A percentile compares a stretch with the other conserved stretches of the same genome.
These are phyloP conservation scores for Nephrocerus scutellatus DNA, from an alignment of 2,888 invertebrate species.

Conservation along the genomic window DNA sequence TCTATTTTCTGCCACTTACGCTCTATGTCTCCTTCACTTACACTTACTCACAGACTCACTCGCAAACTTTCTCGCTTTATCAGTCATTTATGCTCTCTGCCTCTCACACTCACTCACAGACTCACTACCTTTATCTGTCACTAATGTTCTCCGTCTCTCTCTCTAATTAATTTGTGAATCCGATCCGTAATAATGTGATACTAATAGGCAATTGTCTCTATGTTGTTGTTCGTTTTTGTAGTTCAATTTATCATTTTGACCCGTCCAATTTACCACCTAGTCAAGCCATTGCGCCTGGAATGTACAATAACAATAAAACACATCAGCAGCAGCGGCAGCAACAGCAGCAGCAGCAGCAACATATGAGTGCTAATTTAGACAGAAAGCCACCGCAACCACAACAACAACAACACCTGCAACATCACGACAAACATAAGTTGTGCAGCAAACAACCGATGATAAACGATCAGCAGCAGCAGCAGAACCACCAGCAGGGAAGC, in stretches of 20 bases:
- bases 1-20: no score
- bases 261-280: constrained; percentile 47
- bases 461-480: constrained; percentile 17
- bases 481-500: constrained; percentile 11
- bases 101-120: no score
- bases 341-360: constrained; percentile 5
- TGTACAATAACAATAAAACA: constrained; percentile 24
- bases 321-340: constrained; percentile 7
- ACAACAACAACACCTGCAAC: constrained; percentile 14
- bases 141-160: no score
- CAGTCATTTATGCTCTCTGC: no score
- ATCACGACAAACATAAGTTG: constrained; percentile 4
- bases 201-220: neutral
- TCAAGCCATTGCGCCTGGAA: constrained; percentile 34
- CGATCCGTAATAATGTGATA: constrained; percentile 2
- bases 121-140: no score
- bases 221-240: constrained; percentile 31
- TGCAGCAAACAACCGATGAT: constrained; percentile 17
- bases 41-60: no score
- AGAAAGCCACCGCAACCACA: constrained; percentile 22
- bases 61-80: no score
- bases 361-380: constrained; percentile 19
- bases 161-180: constrained; percentile 14
- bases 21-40: no score
- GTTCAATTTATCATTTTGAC: constrained; percentile 48